phyloP scores from a whole-genome alignment of 1,140 invertebrate genomes.

The Agrypnia vestita region DNA sequence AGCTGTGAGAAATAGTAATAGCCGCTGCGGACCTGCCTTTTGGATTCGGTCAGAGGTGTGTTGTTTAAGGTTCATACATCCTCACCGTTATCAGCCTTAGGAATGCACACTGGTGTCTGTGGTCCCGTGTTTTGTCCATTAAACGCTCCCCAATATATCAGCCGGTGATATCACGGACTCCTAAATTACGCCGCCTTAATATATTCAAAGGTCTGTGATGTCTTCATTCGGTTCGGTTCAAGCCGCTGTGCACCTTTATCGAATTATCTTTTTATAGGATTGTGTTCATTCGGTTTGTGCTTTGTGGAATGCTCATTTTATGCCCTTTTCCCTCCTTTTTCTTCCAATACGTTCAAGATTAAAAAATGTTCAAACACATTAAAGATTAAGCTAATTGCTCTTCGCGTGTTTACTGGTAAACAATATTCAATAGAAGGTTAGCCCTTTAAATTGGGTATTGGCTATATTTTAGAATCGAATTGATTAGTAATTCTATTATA shows the following conservation, averaged over 20 bases:
- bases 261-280: slow-evolving; percentile 17
- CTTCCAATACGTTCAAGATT: too few species aligned
- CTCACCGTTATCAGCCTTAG: background rate
- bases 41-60: slow-evolving; percentile 6
- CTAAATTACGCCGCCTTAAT: slow-evolving; percentile 42
- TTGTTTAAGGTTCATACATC: slow-evolving; percentile 5
- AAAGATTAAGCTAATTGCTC: too few species aligned
- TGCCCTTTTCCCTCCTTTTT: too few species aligned
- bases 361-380: background rate
- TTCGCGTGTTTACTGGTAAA: too few species aligned
- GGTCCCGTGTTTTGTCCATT: slow-evolving; percentile 36
- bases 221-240: slow-evolving; percentile 27
- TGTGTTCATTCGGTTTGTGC: too few species aligned
- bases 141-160: slow-evolving; percentile 40
- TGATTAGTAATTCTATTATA: too few species aligned
- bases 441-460: too few species aligned
- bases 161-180: slow-evolving; percentile 19
- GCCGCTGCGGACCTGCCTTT: background rate
- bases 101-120: slow-evolving; percentile 22
- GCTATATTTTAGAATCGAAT: too few species aligned
- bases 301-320: too few species aligned
- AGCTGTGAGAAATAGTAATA: background rate
- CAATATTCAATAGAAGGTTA: too few species aligned
- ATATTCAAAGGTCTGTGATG: slow-evolving; percentile 36
- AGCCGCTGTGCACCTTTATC: slow-evolving; percentile 33